phyloP scores from a whole-genome alignment of 1,140 invertebrate genomes.

The Temnothorax nylanderi region DNA sequence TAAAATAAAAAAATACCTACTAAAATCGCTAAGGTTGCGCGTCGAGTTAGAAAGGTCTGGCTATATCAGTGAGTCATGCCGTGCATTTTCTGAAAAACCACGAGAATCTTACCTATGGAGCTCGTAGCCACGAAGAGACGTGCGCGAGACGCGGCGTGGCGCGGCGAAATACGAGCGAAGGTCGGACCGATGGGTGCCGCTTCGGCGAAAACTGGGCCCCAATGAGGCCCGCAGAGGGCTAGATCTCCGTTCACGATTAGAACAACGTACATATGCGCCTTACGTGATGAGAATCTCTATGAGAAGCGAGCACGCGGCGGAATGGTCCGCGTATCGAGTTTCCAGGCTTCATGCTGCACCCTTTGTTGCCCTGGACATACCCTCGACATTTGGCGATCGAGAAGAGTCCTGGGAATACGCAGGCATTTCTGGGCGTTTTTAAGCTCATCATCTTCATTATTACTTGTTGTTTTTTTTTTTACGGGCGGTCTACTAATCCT shows the following conservation, averaged over 20 bases:
- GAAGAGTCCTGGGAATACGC: constrained; percentile 1
- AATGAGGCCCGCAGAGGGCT: constrained; percentile 46
- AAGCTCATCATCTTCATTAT: constrained; percentile 1
- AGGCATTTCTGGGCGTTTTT: not conserved
- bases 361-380: constrained; percentile 39
- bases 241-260: constrained; percentile 72
- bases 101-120: not conserved
- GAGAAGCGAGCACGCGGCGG: constrained; percentile 53
- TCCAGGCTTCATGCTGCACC: constrained; percentile 57
- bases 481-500: constrained; percentile 5
- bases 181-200: constrained; percentile 56
- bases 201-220: constrained; percentile 64
- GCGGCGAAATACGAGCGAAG: constrained; percentile 56
- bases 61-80: constrained; percentile 14
- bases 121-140: not conserved
- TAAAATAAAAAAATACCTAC: not conserved
- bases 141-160: constrained; percentile 29
- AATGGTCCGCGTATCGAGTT: constrained; percentile 65
- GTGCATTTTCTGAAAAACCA: not conserved
- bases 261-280: constrained; percentile 60
- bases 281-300: constrained; percentile 73
- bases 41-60: not conserved
- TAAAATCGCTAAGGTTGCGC: constrained; percentile 9
- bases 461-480: not conserved
- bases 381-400: constrained; percentile 51